A percentile compares a stretch with the other conserved stretches of the same genome.
phyloP scores from a whole-genome alignment of 2,113 vertebrate species.

The Rafetus swinhoei region DNA sequence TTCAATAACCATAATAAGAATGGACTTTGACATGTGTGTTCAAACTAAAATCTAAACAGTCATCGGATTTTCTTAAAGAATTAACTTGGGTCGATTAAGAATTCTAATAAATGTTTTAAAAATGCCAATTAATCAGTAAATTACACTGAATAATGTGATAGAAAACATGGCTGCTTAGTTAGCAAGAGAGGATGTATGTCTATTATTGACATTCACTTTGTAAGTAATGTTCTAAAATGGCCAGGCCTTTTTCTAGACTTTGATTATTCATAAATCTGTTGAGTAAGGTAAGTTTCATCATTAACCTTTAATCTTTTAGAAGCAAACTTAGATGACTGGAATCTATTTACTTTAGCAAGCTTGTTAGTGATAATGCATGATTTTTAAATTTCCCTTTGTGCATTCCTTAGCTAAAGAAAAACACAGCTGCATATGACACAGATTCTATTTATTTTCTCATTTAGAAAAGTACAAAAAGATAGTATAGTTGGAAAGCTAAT shows the following conservation, averaged over 20 bases:
- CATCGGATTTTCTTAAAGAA: constrained; percentile 34
- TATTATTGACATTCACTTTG: constrained; percentile 47
- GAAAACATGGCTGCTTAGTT: constrained; percentile 60
- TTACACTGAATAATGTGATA: constrained; percentile 58
- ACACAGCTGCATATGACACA: constrained; percentile 82
- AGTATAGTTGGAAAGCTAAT: constrained; percentile 79
- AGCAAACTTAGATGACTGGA: constrained; percentile 68
- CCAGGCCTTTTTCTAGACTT: constrained; percentile 76
- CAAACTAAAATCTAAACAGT: constrained; percentile 3
- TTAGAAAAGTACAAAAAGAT: constrained; percentile 85
- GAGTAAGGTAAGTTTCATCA: constrained; percentile 77
- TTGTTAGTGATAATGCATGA: constrained; percentile 80
- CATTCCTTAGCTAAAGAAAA: constrained; percentile 81
- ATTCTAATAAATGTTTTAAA: constrained; percentile 73
- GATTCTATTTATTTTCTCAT: constrained; percentile 86
- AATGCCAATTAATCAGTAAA: constrained; percentile 72
- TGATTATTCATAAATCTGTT: constrained; percentile 87
- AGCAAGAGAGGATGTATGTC: constrained; percentile 59
- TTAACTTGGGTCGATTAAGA: constrained; percentile 42
- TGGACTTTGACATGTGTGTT: neutral
- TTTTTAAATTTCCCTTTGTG: constrained; percentile 81
- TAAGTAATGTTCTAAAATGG: constrained; percentile 74
- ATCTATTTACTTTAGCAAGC: constrained; percentile 83
- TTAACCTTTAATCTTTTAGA: constrained; percentile 83
- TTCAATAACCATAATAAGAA: neutral